phyloP scores from a whole-genome alignment of 2,113 vertebrate species.

The Phainopepla nitens region DNA sequence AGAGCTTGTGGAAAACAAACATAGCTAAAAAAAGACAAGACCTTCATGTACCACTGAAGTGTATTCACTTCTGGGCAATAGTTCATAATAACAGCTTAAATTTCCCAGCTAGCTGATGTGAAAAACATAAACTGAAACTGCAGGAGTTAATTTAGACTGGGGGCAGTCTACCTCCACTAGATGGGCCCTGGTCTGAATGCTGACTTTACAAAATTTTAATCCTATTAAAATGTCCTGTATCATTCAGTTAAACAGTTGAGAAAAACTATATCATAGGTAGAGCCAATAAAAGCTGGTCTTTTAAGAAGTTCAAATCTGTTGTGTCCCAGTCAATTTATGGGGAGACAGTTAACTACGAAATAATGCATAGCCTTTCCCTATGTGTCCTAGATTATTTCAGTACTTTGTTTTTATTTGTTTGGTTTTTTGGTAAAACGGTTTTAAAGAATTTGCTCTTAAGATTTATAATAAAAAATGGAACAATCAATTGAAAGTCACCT shows the following conservation, averaged over 20 bases:
- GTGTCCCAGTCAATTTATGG: background rate
- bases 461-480: background rate
- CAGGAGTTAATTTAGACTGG: background rate
- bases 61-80: background rate
- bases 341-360: background rate
- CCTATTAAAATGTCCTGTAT: background rate
- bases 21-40: background rate
- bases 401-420: background rate
- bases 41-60: background rate
- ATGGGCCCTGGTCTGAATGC: background rate
- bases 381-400: background rate
- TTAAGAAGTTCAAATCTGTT: background rate
- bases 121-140: background rate
- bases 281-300: background rate
- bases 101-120: background rate
- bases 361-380: background rate
- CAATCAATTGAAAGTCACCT: background rate
- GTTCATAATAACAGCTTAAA: background rate
- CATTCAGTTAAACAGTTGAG: background rate
- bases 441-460: background rate
- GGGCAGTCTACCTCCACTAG: background rate
- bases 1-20: background rate
- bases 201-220: background rate
- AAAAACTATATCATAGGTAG: accelerated
- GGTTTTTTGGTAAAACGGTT: background rate